Conservation (phyloP, 2,888 invertebrate genomes). For the Microctonus brassicae region DNA sequence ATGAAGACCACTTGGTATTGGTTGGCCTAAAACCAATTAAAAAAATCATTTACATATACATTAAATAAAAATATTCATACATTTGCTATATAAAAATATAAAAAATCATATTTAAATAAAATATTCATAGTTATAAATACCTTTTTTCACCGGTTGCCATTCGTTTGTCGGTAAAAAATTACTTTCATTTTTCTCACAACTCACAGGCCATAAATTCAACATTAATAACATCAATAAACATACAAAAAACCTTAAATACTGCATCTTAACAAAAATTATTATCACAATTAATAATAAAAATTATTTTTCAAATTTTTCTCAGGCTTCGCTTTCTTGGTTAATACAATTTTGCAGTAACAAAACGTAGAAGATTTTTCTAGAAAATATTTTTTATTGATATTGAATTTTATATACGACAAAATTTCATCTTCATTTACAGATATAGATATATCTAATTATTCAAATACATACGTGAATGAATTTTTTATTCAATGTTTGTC, state of each 20-base stretch:
- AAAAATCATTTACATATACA: not conserved
- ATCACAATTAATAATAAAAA: too few species aligned
- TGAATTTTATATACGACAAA: too few species aligned
- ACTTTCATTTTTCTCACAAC: conserved; percentile 56
- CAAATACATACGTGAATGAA: too few species aligned
- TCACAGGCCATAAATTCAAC: not conserved
- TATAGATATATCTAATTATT: too few species aligned
- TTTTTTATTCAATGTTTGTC: too few species aligned
- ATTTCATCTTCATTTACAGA: too few species aligned
- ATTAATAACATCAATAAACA: not conserved
- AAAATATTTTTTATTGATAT: too few species aligned
- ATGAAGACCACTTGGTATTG: conserved; percentile 81
- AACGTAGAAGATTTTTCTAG: too few species aligned
- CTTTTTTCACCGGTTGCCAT: conserved; percentile 77
- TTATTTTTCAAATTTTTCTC: too few species aligned
- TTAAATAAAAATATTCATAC: not conserved
- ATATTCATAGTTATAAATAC: conserved; percentile 63
- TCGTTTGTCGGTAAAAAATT: conserved; percentile 75
- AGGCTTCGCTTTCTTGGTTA: too few species aligned
- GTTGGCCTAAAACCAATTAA: conserved; percentile 74
- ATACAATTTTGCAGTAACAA: too few species aligned
- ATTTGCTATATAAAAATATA: too few species aligned
- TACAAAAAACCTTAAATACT: not conserved
- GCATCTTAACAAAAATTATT: not conserved
- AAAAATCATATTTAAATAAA: conserved; percentile 55